phyloP scores from a whole-genome alignment of 2,797 vertebrate species.

The Sebastes variabilis region DNA sequence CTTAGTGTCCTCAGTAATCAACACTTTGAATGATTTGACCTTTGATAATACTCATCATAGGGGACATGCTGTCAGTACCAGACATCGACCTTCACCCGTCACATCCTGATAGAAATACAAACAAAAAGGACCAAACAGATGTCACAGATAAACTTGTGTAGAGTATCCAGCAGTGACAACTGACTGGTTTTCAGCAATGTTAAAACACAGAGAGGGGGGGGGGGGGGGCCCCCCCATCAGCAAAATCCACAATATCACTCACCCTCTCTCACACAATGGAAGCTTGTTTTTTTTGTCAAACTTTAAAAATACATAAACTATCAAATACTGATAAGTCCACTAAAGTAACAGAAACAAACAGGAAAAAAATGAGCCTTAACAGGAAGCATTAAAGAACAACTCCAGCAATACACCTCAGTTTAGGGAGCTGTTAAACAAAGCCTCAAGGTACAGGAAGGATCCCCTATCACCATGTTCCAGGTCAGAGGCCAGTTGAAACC shows the following conservation, averaged over 20 bases:
- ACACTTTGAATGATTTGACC: slow-evolving; percentile 58
- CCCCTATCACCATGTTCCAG: slow-evolving; percentile 24
- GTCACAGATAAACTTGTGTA: slow-evolving; percentile 34
- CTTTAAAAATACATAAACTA: slow-evolving; percentile 78
- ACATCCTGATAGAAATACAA: slow-evolving; percentile 61
- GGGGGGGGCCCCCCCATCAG: slow-evolving; percentile 1
- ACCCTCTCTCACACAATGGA: slow-evolving; percentile 61
- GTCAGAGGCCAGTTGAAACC: slow-evolving; percentile 15
- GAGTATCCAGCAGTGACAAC: slow-evolving; percentile 45
- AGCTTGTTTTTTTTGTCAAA: slow-evolving; percentile 70
- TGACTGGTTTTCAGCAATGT: slow-evolving; percentile 50
- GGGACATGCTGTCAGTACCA: slow-evolving; percentile 45
- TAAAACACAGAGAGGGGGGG: slow-evolving; percentile 41
- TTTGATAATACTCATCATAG: slow-evolving; percentile 77
- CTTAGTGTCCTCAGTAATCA: slow-evolving; percentile 31
- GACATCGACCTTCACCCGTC: slow-evolving; percentile 48
- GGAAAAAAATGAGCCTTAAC: slow-evolving; percentile 22
- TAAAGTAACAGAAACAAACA: slow-evolving; percentile 69
- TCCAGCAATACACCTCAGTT: slow-evolving; percentile 48
- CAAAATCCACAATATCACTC: slow-evolving; percentile 39
- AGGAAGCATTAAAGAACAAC: slow-evolving; percentile 63
- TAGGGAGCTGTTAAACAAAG: slow-evolving; percentile 46
- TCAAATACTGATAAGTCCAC: slow-evolving; percentile 83
- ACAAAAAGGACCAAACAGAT: slow-evolving; percentile 44
- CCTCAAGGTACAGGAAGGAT: slow-evolving; percentile 39